Evolutionary conservation across 2,113 vertebrate species (phyloP).

Genomic region (Strigops habroptila): DNA sequence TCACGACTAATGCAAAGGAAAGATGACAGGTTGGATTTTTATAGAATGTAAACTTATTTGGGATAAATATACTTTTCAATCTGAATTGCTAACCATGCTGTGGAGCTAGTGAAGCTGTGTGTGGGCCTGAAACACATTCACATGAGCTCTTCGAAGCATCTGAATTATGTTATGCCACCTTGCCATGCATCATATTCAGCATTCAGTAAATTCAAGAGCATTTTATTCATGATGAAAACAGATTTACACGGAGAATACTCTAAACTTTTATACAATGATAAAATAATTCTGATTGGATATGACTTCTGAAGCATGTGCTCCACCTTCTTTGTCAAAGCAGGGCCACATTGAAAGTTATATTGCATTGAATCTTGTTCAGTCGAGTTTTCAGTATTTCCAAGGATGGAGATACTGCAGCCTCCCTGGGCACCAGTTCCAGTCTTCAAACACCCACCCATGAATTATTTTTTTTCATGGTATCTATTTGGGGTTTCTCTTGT

Average conservation of each 20-base stretch:
- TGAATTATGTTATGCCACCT: neutral
- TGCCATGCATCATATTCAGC: neutral
- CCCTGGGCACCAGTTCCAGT: neutral
- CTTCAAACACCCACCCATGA: neutral
- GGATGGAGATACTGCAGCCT: neutral
- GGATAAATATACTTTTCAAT: neutral
- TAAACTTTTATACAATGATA: neutral
- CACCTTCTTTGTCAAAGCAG: neutral
- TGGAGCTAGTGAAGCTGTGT: neutral
- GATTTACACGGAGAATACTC: neutral
- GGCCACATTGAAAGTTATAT: neutral
- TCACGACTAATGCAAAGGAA: neutral
- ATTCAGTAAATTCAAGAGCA: neutral
- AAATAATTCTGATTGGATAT: neutral
- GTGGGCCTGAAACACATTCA: neutral
- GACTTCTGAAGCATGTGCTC: neutral
- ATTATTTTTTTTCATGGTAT: neutral
- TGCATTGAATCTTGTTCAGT: neutral
- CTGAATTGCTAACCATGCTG: accelerated
- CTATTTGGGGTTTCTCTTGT: neutral
- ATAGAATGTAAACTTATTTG: neutral
- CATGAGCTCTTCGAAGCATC: neutral
- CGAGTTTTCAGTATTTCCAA: neutral
- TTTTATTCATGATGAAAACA: neutral
- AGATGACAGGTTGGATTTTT: neutral